phyloP scores from a whole-genome alignment of 1,140 invertebrate genomes.

The Asbolus verrucosus region DNA sequence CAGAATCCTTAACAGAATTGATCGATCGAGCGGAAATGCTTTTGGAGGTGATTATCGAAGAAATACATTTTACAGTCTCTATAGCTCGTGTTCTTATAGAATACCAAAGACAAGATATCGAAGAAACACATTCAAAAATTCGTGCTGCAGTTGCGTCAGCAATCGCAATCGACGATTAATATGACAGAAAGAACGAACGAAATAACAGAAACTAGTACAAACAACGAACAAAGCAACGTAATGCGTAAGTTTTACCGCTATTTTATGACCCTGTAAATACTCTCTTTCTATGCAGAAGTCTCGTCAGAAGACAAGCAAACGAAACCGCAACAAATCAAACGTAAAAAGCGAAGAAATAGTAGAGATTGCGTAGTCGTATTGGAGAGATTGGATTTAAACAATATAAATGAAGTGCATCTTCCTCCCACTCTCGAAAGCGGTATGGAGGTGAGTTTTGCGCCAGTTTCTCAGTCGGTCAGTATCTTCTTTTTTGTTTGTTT shows the following conservation, averaged over 20 bases:
- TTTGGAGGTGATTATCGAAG: slow-evolving; percentile 51
- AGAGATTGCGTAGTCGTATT: slow-evolving; percentile 8
- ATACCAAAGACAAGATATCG: slow-evolving; percentile 38
- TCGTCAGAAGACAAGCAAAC: neutral
- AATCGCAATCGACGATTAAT: neutral
- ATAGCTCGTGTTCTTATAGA: slow-evolving; percentile 47
- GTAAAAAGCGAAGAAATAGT: neutral
- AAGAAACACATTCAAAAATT: slow-evolving; percentile 35
- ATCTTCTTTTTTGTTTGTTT: neutral
- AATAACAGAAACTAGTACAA: neutral
- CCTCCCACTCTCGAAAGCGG: neutral
- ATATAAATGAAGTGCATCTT: neutral
- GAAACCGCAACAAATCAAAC: neutral
- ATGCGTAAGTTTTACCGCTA: too few relatives aligned
- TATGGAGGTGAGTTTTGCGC: slow-evolving; percentile 9
- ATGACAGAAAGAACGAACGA: neutral
- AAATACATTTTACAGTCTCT: slow-evolving; percentile 57
- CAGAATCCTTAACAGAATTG: slow-evolving; percentile 58
- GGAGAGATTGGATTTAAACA: neutral
- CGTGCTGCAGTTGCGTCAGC: slow-evolving; percentile 8
- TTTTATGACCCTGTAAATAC: too few relatives aligned
- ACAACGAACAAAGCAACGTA: too few relatives aligned
- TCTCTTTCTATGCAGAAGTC: too few relatives aligned
- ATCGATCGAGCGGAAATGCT: slow-evolving; percentile 55
- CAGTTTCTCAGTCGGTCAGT: too few relatives aligned